A percentile compares a stretch with the other conserved stretches of the same genome.
These are phyloP conservation scores for Acrocephalus kingi DNA, from an alignment of 2,113 vertebrate genomes.

Conservation along the genomic window DNA sequence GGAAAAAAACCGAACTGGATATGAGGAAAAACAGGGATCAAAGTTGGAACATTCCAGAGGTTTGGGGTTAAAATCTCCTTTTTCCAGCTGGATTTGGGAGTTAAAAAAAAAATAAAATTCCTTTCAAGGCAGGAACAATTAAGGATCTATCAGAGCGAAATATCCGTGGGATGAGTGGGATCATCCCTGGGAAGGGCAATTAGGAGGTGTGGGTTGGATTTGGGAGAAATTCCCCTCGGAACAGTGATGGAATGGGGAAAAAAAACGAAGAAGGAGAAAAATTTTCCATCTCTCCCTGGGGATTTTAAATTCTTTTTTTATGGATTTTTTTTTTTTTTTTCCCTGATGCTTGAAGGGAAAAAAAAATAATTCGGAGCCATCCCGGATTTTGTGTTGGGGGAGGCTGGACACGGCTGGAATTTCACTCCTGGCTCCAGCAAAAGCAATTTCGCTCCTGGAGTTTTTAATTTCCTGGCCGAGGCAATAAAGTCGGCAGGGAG, in stretches of 20 bases:
- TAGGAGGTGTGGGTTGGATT: neutral
- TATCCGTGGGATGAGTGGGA: neutral
- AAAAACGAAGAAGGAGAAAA: neutral
- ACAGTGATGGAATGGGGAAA: neutral
- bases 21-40: neutral
- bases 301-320: neutral
- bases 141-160: rapidly evolving
- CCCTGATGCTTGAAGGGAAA: neutral
- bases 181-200: neutral
- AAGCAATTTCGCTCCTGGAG: rapidly evolving
- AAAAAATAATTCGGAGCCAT: neutral
- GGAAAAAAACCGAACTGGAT: neutral
- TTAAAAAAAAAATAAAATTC: too few species aligned
- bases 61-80: neutral
- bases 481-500: neutral
- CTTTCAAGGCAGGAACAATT: neutral
- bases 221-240: rapidly evolving
- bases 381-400: rapidly evolving
- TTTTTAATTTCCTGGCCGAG: neutral
- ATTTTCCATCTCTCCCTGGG: neutral
- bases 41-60: rapidly evolving
- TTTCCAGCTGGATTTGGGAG: too few species aligned
- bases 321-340: too few species aligned
- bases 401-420: rapidly evolving
- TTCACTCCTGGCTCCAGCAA: rapidly evolving